Evolutionary conservation across 2,888 invertebrate species (phyloP), one percentile per base, ranked within the genome.

Genomic region (Zaprionus obscuricornis): DNA sequence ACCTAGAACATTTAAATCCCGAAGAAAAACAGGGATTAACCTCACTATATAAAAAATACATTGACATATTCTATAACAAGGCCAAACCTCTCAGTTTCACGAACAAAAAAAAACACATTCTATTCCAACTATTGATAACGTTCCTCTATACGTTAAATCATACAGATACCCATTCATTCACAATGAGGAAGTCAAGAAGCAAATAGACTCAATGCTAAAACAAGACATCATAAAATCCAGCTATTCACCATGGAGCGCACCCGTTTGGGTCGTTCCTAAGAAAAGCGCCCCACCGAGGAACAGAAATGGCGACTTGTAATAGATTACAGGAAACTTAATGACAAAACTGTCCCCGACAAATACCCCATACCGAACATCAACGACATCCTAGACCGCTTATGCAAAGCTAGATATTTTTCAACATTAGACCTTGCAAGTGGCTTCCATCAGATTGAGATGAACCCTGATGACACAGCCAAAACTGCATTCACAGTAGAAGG

Each of bases 81-180:
- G 20, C 6, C n/a, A 13, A 14, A 10, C n/a, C 20, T 22, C 16
- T 26, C 11, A 40, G 4, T n/a, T 40, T 40, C 16, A 26, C 40
- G 4, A 26, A 24, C n/a, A 16, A 13, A 26, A 40, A 26, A 1
- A 24, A 6, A 26, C 40, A 40, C 22, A 40, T 11, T 26, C 24
- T 8, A 40, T 40, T 8, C 24, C 14, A 8, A 40, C 40, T 2
- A 40, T 8, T n/a, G 24, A 39, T 10, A 11, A 22, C 20, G 13
- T 22, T 11, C 39, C 39, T 6, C 4, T 39, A 17, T 8, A 11
- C 13, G 39, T 13, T 22, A 39, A 39, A 39, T 39, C 39, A 22
- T 39, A 26, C 8, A 40, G 40, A 40, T 40, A 40, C 26, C 40
- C 40, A 1, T 40, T 14, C 14, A 40, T 40, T 26, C 40, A 40